These are phyloP conservation scores for Pilophorus perplexus DNA, from an alignment of 2,888 invertebrate species.

Conservation along the genomic window DNA sequence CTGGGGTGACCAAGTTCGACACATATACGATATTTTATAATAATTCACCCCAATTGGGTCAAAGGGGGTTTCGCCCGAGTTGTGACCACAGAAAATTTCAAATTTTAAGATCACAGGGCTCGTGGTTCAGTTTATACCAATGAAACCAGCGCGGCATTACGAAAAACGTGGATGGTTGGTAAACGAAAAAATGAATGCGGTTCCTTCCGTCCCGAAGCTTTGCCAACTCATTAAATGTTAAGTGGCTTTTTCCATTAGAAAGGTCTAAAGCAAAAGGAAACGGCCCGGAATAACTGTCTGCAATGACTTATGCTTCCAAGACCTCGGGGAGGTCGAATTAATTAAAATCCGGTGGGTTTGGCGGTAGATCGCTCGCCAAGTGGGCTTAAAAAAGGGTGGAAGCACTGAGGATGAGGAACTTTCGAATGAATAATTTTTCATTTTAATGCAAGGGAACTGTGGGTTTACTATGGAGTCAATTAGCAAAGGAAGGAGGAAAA, in stretches of 20 bases:
- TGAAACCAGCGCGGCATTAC: background rate
- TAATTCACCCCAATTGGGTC: too few relatives aligned
- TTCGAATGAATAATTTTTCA: slow-evolving; percentile 40
- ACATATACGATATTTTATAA: too few relatives aligned
- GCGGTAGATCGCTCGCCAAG: slow-evolving; percentile 36
- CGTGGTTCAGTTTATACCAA: too few relatives aligned
- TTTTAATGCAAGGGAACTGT: slow-evolving; percentile 29
- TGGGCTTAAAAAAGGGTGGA: slow-evolving; percentile 10
- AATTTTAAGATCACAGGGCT: too few relatives aligned
- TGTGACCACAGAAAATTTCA: too few relatives aligned
- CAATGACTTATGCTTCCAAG: slow-evolving; percentile 36
- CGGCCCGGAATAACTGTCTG: slow-evolving; percentile 39
- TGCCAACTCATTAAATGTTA: slow-evolving; percentile 40
- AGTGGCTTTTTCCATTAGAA: slow-evolving; percentile 41
- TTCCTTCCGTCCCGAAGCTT: slow-evolving; percentile 33
- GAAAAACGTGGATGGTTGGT: background rate
- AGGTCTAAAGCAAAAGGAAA: slow-evolving; percentile 37
- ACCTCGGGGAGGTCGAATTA: slow-evolving; percentile 34
- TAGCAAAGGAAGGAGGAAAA: slow-evolving; percentile 4
- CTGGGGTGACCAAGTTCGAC: too few relatives aligned
- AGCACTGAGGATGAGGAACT: slow-evolving; percentile 22
- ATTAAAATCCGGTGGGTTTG: slow-evolving; percentile 38
- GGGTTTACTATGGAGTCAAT: slow-evolving; percentile 1
- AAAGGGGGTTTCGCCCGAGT: too few relatives aligned
- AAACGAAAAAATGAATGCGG: slow-evolving; percentile 32